These are phyloP conservation scores for Synanthedon formicaeformis DNA, from an alignment of 2,888 invertebrate species.

Conservation along the genomic window DNA sequence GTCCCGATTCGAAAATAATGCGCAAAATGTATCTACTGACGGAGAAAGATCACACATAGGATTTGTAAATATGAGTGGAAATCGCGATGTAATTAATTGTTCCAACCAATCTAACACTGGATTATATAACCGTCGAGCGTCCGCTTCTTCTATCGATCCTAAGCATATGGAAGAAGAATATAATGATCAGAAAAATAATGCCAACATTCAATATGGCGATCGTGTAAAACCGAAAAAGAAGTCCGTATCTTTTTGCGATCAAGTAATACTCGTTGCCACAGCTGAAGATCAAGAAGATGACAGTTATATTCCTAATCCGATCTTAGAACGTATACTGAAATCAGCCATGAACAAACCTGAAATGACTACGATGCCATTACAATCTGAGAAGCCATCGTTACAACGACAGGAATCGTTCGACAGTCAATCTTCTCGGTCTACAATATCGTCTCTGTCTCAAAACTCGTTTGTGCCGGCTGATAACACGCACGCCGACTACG, in stretches of 20 bases:
- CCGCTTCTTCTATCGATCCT: conserved; percentile 54
- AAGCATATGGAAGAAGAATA: conserved; percentile 56
- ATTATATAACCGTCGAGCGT: conserved; percentile 44
- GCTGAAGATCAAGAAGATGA: conserved; percentile 93
- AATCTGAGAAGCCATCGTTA: conserved; percentile 56
- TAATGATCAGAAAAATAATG: conserved; percentile 39
- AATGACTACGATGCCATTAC: conserved; percentile 63
- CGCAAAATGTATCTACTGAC: conserved; percentile 33
- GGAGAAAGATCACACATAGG: conserved; percentile 50
- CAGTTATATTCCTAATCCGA: conserved; percentile 91
- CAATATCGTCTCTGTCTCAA: conserved; percentile 60
- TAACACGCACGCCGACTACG: conserved; percentile 44
- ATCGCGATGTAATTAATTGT: conserved; percentile 59
- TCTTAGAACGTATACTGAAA: conserved; percentile 85
- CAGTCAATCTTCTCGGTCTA: conserved; percentile 63
- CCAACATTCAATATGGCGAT: conserved; percentile 49
- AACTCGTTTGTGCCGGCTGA: conserved; percentile 46
- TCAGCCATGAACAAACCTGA: conserved; percentile 84
- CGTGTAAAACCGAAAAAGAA: conserved; percentile 84
- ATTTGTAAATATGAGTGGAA: conserved; percentile 52
- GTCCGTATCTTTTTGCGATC: conserved; percentile 94
- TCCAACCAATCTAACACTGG: conserved; percentile 47
- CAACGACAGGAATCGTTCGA: conserved; percentile 65
- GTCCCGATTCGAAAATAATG: conserved; percentile 78
- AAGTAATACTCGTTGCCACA: conserved; percentile 91